Conservation (phyloP, 2,113 vertebrate genomes). For the Macrotus californicus region DNA sequence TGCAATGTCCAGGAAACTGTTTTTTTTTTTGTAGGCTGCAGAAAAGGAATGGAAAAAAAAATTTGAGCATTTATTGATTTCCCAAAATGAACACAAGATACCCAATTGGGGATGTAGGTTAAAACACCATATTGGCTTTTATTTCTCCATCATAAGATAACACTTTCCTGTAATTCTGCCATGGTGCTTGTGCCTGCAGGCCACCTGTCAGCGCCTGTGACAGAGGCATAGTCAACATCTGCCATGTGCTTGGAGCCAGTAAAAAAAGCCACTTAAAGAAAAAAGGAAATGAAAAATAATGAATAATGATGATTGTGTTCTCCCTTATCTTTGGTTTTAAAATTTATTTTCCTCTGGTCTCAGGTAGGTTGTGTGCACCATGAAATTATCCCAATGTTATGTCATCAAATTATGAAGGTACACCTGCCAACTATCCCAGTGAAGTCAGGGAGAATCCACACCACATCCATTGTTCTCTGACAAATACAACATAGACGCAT, state of each 20-base stretch:
- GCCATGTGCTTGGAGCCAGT: not conserved
- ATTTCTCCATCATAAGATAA: not conserved
- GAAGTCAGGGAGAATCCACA: not conserved
- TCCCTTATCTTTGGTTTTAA: constrained; percentile 12
- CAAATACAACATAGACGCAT: not conserved
- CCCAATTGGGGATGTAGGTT: constrained; percentile 6
- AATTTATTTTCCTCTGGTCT: constrained; percentile 45
- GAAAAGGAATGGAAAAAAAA: not conserved
- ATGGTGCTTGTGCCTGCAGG: not conserved
- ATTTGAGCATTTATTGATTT: not conserved
- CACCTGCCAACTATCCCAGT: not conserved
- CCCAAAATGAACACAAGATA: not conserved
- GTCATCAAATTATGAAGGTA: not conserved
- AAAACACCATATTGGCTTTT: not conserved
- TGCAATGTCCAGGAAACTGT: not conserved
- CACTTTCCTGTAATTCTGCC: not conserved
- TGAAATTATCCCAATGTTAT: not conserved
- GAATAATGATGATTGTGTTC: constrained; percentile 7
- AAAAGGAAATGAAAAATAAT: constrained; percentile 54
- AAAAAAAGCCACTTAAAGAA: constrained; percentile 60
- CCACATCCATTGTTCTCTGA: not conserved
- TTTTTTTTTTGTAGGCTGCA: not conserved
- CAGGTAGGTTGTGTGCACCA: constrained; percentile 6
- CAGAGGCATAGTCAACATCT: constrained; percentile 49
- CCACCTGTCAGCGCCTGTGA: constrained; percentile 44